phyloP scores from a whole-genome alignment of 1,140 invertebrate genomes.

The Tribolium castaneum region DNA sequence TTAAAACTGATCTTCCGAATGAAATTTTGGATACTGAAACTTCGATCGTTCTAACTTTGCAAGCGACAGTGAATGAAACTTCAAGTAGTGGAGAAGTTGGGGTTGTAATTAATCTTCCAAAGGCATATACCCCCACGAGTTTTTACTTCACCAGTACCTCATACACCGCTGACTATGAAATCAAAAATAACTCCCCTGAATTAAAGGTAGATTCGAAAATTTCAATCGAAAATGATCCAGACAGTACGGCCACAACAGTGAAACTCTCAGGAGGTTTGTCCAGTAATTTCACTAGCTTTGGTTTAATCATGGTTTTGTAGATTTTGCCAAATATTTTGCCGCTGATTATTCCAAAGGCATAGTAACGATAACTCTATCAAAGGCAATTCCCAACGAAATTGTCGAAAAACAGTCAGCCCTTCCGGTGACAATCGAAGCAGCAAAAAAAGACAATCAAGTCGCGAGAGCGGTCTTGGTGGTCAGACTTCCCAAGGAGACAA shows the following conservation, averaged over 20 bases:
- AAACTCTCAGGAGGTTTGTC: neutral
- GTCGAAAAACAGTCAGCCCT: neutral
- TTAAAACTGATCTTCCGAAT: constrained; percentile 2
- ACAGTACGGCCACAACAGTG: neutral
- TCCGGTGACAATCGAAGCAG: neutral
- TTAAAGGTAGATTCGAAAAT: neutral
- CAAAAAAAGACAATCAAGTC: neutral
- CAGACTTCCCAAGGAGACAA: neutral
- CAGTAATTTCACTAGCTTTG: neutral
- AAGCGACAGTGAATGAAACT: neutral
- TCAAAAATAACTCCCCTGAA: neutral
- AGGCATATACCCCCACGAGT: neutral
- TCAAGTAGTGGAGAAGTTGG: neutral
- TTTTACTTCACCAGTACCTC: neutral
- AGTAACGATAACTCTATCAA: neutral
- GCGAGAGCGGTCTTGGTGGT: neutral
- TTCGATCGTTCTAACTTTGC: neutral
- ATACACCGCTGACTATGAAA: neutral
- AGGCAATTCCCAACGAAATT: neutral
- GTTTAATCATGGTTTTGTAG: neutral
- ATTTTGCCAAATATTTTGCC: neutral
- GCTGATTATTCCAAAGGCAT: neutral
- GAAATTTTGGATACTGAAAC: constrained; percentile 1
- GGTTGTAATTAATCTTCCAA: neutral
- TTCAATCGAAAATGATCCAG: neutral